A percentile compares a stretch with the other conserved stretches of the same genome.
Conservation (phyloP, 2,113 vertebrate species). For the Bubo blakistoni region DNA sequence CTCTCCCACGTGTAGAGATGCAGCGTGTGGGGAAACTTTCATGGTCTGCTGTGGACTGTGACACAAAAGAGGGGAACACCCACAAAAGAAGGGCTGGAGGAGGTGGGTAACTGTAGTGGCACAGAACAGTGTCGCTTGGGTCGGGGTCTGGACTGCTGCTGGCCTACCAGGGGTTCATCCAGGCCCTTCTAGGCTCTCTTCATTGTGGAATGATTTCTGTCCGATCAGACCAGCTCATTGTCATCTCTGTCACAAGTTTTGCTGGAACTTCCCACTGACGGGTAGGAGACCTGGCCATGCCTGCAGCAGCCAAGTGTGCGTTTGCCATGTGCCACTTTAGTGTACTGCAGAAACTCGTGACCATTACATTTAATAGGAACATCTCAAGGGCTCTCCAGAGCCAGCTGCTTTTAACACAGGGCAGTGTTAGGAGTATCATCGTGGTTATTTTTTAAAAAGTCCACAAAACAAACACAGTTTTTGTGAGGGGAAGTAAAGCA, state of each 20-base stretch:
- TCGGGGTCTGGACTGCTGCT: background rate
- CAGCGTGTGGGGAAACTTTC: background rate
- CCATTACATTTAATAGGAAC: background rate
- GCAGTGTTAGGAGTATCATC: background rate
- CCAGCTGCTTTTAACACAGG: background rate
- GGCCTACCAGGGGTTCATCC: background rate
- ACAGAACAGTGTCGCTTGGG: accelerated
- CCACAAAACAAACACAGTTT: background rate
- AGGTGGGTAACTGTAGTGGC: no score
- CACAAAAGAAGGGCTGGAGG: background rate
- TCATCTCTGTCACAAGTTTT: background rate
- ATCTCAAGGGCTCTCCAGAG: background rate
- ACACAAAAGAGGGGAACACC: background rate
- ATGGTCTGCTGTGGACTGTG: accelerated
- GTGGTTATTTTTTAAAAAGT: accelerated
- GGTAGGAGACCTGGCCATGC: background rate
- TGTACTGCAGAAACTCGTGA: background rate
- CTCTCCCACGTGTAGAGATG: no score
- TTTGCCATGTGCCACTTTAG: background rate
- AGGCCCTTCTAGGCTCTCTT: background rate
- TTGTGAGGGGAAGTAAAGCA: background rate
- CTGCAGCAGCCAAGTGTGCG: background rate
- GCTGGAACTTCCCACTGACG: background rate
- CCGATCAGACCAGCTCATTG: background rate
- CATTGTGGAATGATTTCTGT: background rate